Conservation (phyloP, 2,113 vertebrate genomes). For the Periophthalmodon schlosseri region DNA sequence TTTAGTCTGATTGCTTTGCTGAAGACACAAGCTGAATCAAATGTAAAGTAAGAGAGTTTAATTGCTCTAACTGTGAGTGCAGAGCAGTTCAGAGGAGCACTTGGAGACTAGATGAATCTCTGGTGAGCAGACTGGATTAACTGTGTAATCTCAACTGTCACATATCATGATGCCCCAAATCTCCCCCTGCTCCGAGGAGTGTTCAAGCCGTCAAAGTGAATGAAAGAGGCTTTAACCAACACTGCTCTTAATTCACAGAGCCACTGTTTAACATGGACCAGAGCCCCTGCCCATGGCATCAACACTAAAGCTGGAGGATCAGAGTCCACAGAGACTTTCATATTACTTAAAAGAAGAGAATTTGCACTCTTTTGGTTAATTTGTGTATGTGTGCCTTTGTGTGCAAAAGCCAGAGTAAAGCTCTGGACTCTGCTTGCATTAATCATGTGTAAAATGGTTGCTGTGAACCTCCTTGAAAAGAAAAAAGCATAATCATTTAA, state of each 20-base stretch:
- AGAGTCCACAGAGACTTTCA: conserved; percentile 42
- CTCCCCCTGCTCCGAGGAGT: conserved; percentile 80
- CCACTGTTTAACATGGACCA: conserved; percentile 66
- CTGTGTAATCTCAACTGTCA: conserved; percentile 85
- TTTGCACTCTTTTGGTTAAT: conserved; percentile 27
- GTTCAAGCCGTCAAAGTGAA: conserved; percentile 81
- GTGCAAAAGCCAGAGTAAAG: conserved; percentile 6
- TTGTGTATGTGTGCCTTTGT: conserved; percentile 20
- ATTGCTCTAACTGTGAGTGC: conserved; percentile 65
- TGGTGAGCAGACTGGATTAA: conserved; percentile 80
- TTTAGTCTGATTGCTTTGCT: conserved; percentile 68
- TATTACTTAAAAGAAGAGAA: conserved; percentile 54
- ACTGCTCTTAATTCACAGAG: conserved; percentile 58
- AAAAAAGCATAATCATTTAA: conserved; percentile 21
- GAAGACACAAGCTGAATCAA: conserved; percentile 70
- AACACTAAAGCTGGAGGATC: conserved; percentile 59
- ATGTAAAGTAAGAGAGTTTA: conserved; percentile 72
- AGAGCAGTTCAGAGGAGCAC: conserved; percentile 81
- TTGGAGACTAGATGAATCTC: conserved; percentile 81
- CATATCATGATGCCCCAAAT: conserved; percentile 83
- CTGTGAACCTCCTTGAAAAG: conserved; percentile 7
- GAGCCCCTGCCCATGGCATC: conserved; percentile 43
- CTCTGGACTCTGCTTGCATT: conserved; percentile 16
- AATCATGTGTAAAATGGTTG: conserved; percentile 14
- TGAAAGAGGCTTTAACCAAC: conserved; percentile 68